Evolutionary conservation across 2,888 invertebrate species (phyloP).

Genomic region (Lamellibrachia satsuma): DNA sequence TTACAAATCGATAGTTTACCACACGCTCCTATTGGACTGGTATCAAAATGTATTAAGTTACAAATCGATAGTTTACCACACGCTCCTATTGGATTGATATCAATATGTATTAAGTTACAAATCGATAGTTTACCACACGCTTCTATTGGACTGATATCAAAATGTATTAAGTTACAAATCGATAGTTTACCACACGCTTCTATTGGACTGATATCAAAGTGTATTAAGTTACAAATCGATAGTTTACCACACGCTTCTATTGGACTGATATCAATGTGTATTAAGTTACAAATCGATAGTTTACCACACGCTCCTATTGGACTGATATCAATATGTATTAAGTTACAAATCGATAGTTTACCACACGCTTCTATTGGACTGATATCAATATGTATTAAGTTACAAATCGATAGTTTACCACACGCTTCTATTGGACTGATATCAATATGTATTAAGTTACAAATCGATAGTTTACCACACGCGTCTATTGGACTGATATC

Average conservation of each 20-base stretch:
- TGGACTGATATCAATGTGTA: background rate
- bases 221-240: no score
- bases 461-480: no score
- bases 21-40: background rate
- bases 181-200: background rate
- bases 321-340: background rate
- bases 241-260: no score
- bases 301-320: background rate
- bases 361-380: background rate
- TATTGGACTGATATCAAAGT: background rate
- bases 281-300: slow-evolving; percentile 3
- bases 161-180: background rate
- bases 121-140: no score
- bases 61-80: background rate
- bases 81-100: background rate
- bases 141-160: background rate
- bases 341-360: no score
- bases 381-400: background rate
- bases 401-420: background rate
- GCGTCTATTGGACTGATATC: background rate
- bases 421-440: background rate
- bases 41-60: background rate
- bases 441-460: no score
- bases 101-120: no score
- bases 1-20: no score